Percentiles rank a stretch among this genome's conserved stretches.
Conservation (phyloP, 2,888 invertebrate genomes). For the Plagodis dolabraria region DNA sequence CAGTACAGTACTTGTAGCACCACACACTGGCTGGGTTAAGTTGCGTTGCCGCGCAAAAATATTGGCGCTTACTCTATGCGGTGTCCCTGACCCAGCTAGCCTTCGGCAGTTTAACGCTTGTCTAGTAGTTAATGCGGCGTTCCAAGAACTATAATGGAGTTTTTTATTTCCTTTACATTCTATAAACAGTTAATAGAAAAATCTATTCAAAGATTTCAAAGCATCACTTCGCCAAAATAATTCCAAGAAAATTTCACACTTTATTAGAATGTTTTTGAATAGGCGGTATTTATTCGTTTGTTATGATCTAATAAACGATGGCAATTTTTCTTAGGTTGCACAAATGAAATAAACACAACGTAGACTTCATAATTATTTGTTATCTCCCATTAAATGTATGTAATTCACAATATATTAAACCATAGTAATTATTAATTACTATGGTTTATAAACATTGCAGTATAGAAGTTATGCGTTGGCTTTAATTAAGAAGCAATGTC, state of each 20-base stretch:
- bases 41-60: constrained; percentile 37
- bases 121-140: constrained; percentile 44
- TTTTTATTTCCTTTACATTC: constrained; percentile 20
- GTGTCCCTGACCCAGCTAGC: constrained; percentile 60
- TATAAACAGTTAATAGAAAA: constrained; percentile 1
- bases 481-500: not conserved
- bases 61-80: constrained; percentile 57
- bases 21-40: not conserved
- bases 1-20: no score
- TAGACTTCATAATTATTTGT: constrained; percentile 2
- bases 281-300: no score
- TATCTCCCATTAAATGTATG: constrained; percentile 28
- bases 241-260: no score
- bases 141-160: constrained; percentile 39
- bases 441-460: constrained; percentile 22
- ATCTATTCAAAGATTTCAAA: no score
- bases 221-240: no score
- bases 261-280: no score
- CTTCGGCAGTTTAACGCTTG: constrained; percentile 47
- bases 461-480: not conserved
- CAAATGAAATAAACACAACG: no score
- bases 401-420: constrained; percentile 29
- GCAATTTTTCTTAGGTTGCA: no score
- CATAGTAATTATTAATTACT: no score
- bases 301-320: no score